Percentiles rank a stretch among this genome's conserved stretches.
These are phyloP conservation scores for Rostratula benghalensis DNA, from an alignment of 2,113 vertebrate genomes.

Conservation along the genomic window DNA sequence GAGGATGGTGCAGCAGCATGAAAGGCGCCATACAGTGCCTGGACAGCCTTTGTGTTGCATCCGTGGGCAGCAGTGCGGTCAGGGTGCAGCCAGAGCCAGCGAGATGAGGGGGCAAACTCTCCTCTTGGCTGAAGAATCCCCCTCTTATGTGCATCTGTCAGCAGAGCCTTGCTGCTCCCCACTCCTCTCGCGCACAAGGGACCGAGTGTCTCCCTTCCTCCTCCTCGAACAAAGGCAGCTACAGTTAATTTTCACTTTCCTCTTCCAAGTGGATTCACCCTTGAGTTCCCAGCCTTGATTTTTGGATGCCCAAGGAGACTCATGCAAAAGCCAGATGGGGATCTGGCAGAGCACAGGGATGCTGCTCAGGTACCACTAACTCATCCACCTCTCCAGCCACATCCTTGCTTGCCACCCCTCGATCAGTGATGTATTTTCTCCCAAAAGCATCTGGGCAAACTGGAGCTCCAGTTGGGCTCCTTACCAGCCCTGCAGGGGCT, in stretches of 20 bases:
- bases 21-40: neutral
- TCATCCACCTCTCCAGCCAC: neutral
- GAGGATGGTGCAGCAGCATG: neutral
- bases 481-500: neutral
- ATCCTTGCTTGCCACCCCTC: neutral
- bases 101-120: neutral
- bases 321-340: neutral
- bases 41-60: neutral
- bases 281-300: neutral
- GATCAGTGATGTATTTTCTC: accelerated
- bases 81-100: neutral
- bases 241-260: slow-evolving; percentile 2
- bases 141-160: neutral
- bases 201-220: slow-evolving; percentile 66
- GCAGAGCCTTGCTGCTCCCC: neutral
- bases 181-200: slow-evolving; percentile 38
- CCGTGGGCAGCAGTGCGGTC: neutral
- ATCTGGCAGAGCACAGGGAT: neutral
- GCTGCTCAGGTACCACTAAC: neutral
- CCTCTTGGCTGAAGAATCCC: neutral
- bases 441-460: neutral
- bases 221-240: slow-evolving; percentile 59
- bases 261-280: slow-evolving; percentile 9
- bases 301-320: neutral
- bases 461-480: neutral